Evolutionary conservation across 1,140 invertebrate genomes (phyloP).

Genomic region (Neelides sp.): DNA sequence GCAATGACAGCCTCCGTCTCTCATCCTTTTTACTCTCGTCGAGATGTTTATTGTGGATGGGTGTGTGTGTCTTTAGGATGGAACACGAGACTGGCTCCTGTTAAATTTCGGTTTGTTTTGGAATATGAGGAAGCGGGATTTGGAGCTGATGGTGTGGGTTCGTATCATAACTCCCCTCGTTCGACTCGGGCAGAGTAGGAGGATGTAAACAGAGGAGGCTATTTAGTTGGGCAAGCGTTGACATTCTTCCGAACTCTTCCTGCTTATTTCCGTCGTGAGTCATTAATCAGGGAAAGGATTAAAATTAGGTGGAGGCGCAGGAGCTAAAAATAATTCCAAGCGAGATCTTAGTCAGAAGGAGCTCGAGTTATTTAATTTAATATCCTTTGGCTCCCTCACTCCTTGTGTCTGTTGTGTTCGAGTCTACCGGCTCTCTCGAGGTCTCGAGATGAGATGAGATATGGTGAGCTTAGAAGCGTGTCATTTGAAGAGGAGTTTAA

Average conservation of each 20-base stretch:
- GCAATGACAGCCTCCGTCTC: background rate
- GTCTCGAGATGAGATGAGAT: background rate
- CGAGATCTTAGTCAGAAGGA: no score
- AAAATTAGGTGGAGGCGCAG: constrained; percentile 20
- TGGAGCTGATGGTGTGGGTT: no score
- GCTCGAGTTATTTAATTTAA: no score
- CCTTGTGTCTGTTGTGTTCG: no score
- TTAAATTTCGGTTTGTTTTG: constrained; percentile 1
- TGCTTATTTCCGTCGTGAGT: constrained; percentile 6
- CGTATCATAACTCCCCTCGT: no score
- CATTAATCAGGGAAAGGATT: constrained; percentile 30
- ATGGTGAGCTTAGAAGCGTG: constrained; percentile 21
- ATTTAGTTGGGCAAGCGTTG: constrained; percentile 20
- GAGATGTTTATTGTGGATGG: background rate
- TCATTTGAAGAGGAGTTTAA: constrained; percentile 16
- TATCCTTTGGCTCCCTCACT: constrained; percentile 7
- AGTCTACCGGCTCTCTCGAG: background rate
- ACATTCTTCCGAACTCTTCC: constrained; percentile 18
- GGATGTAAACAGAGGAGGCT: background rate
- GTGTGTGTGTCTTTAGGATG: background rate
- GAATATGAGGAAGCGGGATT: background rate
- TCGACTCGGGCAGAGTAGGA: background rate
- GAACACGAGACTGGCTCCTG: background rate
- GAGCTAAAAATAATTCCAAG: background rate
- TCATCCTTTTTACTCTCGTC: background rate